Evolutionary conservation across 1,140 invertebrate genomes (phyloP), one percentile per base, ranked within the genome.

Genomic region (Drosophila pseudoananassae): DNA sequence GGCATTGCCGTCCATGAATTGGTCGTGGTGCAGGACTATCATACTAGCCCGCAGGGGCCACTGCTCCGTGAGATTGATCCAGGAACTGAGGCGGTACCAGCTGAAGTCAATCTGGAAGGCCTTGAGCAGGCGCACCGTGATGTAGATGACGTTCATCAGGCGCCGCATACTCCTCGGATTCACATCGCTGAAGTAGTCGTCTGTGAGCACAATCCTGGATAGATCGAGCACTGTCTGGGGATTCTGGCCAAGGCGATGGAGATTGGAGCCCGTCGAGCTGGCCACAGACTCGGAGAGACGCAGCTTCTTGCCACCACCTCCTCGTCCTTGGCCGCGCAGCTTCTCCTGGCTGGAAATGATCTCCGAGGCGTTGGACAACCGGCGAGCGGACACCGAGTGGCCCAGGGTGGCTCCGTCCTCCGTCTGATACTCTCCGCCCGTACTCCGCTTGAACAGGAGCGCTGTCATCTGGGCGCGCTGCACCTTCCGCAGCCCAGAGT

Each of bases 61-160:
- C 92, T 99, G 98, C 92, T 99, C 99, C 0, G 98, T 99, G 31
- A 99, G 96, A 92, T 99, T 99, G 49, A 99, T 97, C 98, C 98
- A 99, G 53, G 97, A 97, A 52, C 98, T 97, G 70, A 99, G 93
- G 76, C 98, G 96, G 92, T 99, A 98, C 98, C 98, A 99, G 92
- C 98, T 99, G 92, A 99, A 99, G 91, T 99, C 98, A 70, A 99
- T 98, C 93, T 99, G 98, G 94, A 99, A 99, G 81, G 98, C 97
- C 94, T 99, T 98, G 66, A 99, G 93, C 63, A 99, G 93, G 45
- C 98, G 95, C 57, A 98, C 98, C 65, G 98, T 99, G 15, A 99
- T 96, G 84, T 99, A 98, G 45, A 99, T 96, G 69, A 99, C 98
- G 92, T 99, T 99, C 96, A 99, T 98, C 7, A 99, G 94, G 54